These are phyloP conservation scores for Oikopleura vanhoeffeni DNA, from an alignment of 23 tunicate species.

Conservation along the genomic window DNA sequence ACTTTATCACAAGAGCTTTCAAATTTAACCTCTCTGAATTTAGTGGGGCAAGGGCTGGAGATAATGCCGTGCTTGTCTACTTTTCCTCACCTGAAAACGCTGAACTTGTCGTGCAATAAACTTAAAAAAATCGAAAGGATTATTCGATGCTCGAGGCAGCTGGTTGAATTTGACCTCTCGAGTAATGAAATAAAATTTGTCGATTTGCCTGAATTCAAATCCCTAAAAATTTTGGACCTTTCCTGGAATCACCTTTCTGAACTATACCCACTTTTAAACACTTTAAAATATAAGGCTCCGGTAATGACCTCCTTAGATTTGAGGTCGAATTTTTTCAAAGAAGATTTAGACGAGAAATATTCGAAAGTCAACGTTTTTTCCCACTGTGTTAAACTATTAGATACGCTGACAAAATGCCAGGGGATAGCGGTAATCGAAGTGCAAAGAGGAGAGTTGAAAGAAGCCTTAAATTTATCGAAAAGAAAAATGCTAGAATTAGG, in stretches of 20 bases:
- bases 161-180: background rate
- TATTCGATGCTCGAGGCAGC: background rate
- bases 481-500: too few relatives aligned
- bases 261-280: background rate
- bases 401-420: too few relatives aligned
- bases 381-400: too few relatives aligned
- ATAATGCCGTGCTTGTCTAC: background rate
- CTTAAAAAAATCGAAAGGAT: background rate
- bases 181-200: background rate
- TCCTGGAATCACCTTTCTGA: slow-evolving; percentile 61
- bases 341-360: too few relatives aligned
- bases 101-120: background rate
- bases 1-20: background rate
- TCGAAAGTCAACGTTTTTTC: too few relatives aligned
- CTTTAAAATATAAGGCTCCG: background rate
- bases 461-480: too few relatives aligned
- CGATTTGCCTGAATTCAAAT: background rate
- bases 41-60: background rate
- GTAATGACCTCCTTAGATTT: too few relatives aligned
- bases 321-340: too few relatives aligned
- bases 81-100: background rate
- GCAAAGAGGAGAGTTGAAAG: too few relatives aligned
- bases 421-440: too few relatives aligned
- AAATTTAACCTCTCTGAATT: background rate
- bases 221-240: slow-evolving; percentile 13